Evolutionary conservation across 64 coral and sea anemone genomes (phyloP).

Genomic region (Anthopleura sola): DNA sequence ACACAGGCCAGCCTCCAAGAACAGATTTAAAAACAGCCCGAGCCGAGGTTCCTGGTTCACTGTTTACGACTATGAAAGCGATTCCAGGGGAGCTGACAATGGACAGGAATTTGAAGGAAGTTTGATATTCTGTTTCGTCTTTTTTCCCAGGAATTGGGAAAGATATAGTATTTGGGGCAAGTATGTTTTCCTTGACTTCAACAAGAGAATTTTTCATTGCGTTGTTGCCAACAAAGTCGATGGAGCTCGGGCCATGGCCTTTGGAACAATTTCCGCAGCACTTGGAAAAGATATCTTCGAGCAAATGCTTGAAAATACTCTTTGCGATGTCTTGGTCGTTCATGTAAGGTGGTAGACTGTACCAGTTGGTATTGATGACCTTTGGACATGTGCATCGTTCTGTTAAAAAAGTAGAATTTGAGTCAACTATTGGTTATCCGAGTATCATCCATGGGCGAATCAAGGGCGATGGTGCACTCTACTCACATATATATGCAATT

Average conservation of each 20-base stretch:
- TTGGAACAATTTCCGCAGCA: constrained; percentile 87
- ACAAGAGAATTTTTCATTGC: constrained; percentile 5
- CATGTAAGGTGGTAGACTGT: constrained; percentile 68
- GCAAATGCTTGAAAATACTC: constrained; percentile 63
- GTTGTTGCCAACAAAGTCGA: background rate
- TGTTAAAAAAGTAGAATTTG: background rate
- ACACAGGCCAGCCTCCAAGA: constrained; percentile 80
- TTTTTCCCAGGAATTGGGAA: constrained; percentile 87
- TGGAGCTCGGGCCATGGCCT: constrained; percentile 38
- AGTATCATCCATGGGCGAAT: too few relatives aligned
- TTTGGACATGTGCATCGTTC: constrained; percentile 88
- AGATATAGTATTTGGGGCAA: constrained; percentile 40
- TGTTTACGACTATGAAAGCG: constrained; percentile 86
- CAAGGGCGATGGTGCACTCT: too few relatives aligned
- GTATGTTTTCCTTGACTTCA: constrained; percentile 18
- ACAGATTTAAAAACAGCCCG: constrained; percentile 83
- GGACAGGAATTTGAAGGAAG: constrained; percentile 61
- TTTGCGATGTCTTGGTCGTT: background rate
- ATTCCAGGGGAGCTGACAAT: constrained; percentile 84
- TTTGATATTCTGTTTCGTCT: constrained; percentile 64
- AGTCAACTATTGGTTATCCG: background rate
- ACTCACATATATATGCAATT: too few relatives aligned
- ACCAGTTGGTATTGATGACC: constrained; percentile 79
- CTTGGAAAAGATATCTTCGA: constrained; percentile 37
- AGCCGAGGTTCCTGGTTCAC: constrained; percentile 62